Evolutionary conservation across 2,888 invertebrate species (phyloP).

Genomic region (Cheiracanthium punctorium): DNA sequence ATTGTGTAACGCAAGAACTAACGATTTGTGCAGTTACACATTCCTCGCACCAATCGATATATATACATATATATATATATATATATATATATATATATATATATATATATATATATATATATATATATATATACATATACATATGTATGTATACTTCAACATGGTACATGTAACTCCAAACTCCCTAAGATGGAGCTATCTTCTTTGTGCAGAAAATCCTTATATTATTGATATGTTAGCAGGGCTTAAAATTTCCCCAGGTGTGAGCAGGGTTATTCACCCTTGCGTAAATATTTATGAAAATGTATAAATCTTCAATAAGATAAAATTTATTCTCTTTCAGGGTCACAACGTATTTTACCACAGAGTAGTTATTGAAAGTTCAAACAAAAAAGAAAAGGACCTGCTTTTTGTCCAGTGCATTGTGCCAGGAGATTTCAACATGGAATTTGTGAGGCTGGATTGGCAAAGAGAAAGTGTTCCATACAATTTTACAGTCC

Average conservation of each 20-base stretch:
- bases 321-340: slow-evolving; percentile 2
- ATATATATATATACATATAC: slow-evolving; percentile 12
- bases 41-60: no score
- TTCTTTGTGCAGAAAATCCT: no score
- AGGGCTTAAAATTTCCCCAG: no score
- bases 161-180: neutral
- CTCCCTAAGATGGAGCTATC: no score
- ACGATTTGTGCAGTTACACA: no score
- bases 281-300: no score
- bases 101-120: slow-evolving; percentile 16
- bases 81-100: slow-evolving; percentile 4
- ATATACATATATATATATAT: slow-evolving; percentile 7
- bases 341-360: slow-evolving; percentile 67
- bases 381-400: slow-evolving; percentile 25
- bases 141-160: neutral
- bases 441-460: slow-evolving; percentile 62
- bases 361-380: slow-evolving; percentile 52
- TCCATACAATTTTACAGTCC: slow-evolving; percentile 45
- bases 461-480: slow-evolving; percentile 64
- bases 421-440: slow-evolving; percentile 64
- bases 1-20: no score
- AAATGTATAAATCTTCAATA: no score
- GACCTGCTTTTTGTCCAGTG: slow-evolving; percentile 60
- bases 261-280: no score
- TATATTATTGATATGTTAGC: no score